Evolutionary conservation across 30 jellyfish, hydroid and myxozoan species (phyloP).

Genomic region (Nemopilema nomurai): DNA sequence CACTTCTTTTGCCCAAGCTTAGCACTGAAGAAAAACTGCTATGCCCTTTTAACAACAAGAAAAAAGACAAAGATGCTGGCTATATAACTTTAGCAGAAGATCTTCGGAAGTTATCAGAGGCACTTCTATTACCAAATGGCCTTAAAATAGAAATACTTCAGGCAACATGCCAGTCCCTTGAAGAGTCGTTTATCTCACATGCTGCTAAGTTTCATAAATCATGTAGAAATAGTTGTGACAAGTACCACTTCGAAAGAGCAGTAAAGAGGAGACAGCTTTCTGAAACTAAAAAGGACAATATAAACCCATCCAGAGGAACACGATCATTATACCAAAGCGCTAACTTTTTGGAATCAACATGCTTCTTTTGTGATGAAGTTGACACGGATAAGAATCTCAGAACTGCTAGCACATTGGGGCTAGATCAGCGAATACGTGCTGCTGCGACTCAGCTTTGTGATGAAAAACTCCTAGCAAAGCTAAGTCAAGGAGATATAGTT

Average conservation of each 20-base stretch:
- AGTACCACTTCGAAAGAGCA: conserved; percentile 7
- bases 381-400: conserved; percentile 7
- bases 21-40: conserved; percentile 14
- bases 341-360: background rate
- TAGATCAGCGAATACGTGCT: conserved; percentile 8
- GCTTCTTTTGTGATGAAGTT: conserved; percentile 40
- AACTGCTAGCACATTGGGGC: conserved; percentile 13
- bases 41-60: conserved; percentile 30
- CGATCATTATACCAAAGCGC: conserved; percentile 14
- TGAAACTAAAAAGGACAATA: background rate
- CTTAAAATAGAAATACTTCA: background rate
- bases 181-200: conserved; percentile 11
- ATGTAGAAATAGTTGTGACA: conserved; percentile 25
- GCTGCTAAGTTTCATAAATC: conserved; percentile 36
- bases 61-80: conserved; percentile 5
- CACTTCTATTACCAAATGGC: conserved; percentile 3
- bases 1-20: background rate
- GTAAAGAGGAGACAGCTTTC: conserved; percentile 12
- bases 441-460: conserved; percentile 35
- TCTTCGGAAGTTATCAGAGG: conserved; percentile 10
- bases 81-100: conserved; percentile 9
- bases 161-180: conserved; percentile 12
- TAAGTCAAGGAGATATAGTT: conserved; percentile 39
- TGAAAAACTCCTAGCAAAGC: conserved; percentile 49
- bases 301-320: conserved; percentile 7